Base-by-base conservation (phyloP, 2,113 vertebrate genomes). In the Zootoca vivipara region DNA sequence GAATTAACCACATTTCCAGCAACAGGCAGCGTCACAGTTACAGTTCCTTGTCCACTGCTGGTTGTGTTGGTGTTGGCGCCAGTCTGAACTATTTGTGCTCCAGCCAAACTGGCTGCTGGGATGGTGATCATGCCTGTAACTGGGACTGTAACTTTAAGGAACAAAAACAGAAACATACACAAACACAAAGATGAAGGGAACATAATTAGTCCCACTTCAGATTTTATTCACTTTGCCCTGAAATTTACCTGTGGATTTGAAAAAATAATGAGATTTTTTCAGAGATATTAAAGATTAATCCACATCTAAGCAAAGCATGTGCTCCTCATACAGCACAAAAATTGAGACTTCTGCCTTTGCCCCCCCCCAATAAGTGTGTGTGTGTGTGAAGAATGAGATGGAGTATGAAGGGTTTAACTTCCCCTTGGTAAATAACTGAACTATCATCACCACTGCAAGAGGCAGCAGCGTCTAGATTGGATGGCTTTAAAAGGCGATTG, bases 71-170 rank as follows among this genome's bases (percentile, higher is more conserved):
- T 99, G 94, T 97, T 99, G 94, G 98, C 96, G 95, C 98, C 98
- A 0, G 99, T 97, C 95, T 99, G 99, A 78, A 99, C 98, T 86
- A 99, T 99, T 93, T 99, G 99, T 4, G 98, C 99, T 82, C 99
- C 98, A 87, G 99, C 98, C 96, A 99, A 95, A 92, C 98, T 98
- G 94, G 98, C 97, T 93, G 99, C 99, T 87, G 99, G 99, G 91
- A 99, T 99, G 93, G 99, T 99, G 97, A 99, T 99, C 99, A 99
- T 99, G 97, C 99, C 99, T 98, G 97, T 95, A 96, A 97, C 95
- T 96, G 97, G 95, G 96, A 98, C 97, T 97, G 97, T 97, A 92
- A 97, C 97, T 97, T 97, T 96, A 96, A 96, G 93, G 95, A 96
- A 96, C 96, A 38, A 95, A 93, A 96, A 96, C 18, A 93, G 62